Evolutionary conservation across 2,888 invertebrate genomes (phyloP), one percentile per base, ranked within the genome.

Genomic region (Hybos culiciformis): DNA sequence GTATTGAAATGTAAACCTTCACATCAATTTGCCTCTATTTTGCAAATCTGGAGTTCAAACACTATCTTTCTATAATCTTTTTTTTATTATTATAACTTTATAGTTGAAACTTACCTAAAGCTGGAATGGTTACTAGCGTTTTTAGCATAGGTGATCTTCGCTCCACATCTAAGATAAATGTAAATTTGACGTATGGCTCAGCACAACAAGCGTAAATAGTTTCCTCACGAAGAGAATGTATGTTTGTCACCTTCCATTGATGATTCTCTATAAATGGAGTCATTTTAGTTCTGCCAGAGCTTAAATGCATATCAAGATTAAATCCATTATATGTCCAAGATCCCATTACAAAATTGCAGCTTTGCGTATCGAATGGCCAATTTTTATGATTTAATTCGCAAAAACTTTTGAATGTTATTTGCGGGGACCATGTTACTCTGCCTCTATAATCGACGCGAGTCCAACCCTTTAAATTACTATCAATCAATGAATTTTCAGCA

Each of bases 341-440:
- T 2, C 82, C 83, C 45, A 86, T 72, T 51, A 70, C 71, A 50
- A 85, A 62, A 26, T 56, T 52, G 54, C 80, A 81, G 1, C 57
- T 62, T 58, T 86, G 85, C 6, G 62, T 66, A 60, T 86, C 87
- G 38, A 68, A 73, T 0, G 87, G 87, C 85, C 85, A 87, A 50
- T 70, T 66, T 19, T 68, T 64, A 42, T 85, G 67, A 54, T 83
- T 72, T 26, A 74, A 55, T 39, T 76, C 73, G 55, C 77, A 78
- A 53, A 75, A 72, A 11, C 72, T 66, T 4, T 75, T 66, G 46
- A 81, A 73, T 51, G 77, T 78, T 6, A 78, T 70, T 7, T 79
- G 76, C 21, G 77, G 78, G 8, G 75, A 72, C 80, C 79, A 80
- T 5, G 73, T 47, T 0, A 80, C 71, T 1, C 57, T 59, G 0